Evolutionary conservation across 2,113 vertebrate genomes (phyloP).

Genomic region (Chloropsis hardwickii): DNA sequence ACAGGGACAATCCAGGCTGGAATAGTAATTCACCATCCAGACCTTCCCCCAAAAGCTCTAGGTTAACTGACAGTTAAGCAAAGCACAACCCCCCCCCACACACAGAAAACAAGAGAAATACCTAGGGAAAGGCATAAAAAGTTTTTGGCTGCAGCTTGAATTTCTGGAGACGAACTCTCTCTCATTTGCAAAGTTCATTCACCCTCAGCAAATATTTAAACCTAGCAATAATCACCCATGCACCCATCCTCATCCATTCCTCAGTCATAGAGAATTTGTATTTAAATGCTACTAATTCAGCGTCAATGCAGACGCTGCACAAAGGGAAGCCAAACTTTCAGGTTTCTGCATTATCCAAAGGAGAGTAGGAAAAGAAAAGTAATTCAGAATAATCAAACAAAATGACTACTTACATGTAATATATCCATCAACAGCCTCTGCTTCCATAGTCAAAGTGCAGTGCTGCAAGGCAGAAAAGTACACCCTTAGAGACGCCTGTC

Average conservation of each 20-base stretch:
- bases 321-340: neutral
- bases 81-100: neutral
- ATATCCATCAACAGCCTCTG: constrained; percentile 89
- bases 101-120: neutral
- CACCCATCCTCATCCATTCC: neutral
- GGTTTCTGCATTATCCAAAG: neutral
- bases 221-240: neutral
- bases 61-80: neutral
- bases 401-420: constrained; percentile 88
- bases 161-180: neutral
- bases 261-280: neutral
- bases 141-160: neutral
- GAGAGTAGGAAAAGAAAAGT: neutral
- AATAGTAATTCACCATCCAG: neutral
- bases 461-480: constrained; percentile 81
- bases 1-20: neutral
- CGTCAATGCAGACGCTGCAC: neutral
- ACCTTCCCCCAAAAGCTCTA: neutral
- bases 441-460: constrained; percentile 89
- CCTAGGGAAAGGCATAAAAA: neutral
- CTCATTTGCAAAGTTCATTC: neutral
- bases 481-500: constrained; percentile 68
- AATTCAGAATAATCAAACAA: constrained; percentile 50
- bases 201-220: neutral
- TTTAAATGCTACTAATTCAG: neutral